Conservation (phyloP, 2,113 vertebrate genomes). For the Channa maculata region DNA sequence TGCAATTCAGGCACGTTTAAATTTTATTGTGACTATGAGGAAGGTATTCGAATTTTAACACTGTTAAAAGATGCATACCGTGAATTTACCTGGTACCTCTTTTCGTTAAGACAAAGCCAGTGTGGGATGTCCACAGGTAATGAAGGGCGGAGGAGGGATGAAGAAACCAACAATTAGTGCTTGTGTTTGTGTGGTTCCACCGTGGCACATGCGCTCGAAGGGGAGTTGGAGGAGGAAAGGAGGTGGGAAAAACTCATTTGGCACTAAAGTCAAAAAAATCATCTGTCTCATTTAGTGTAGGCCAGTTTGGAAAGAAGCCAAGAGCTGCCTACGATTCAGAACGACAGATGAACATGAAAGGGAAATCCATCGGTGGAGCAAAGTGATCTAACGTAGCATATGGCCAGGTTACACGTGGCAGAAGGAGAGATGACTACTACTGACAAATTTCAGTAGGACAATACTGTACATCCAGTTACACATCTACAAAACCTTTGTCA, state of each 20-base stretch:
- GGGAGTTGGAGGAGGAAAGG: constrained; percentile 36
- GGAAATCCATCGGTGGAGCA: constrained; percentile 39
- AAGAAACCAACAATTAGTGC: background rate
- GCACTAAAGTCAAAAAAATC: constrained; percentile 35
- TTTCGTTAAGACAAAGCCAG: constrained; percentile 13
- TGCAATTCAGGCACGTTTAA: background rate
- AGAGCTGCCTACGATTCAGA: constrained; percentile 46
- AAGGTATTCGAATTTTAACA: background rate
- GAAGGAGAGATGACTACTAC: constrained; percentile 13
- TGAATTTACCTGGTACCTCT: background rate
- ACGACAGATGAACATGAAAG: constrained; percentile 49
- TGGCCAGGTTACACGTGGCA: constrained; percentile 25
- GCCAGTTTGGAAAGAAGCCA: constrained; percentile 49
- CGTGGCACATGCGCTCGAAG: constrained; percentile 18
- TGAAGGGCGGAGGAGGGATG: constrained; percentile 7
- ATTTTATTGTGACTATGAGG: background rate
- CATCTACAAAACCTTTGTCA: background rate
- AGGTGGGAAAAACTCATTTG: constrained; percentile 55
- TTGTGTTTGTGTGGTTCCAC: constrained; percentile 17
- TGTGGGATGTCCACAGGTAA: background rate
- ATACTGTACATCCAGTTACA: background rate
- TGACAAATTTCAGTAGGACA: constrained; percentile 22
- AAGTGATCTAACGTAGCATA: constrained; percentile 39
- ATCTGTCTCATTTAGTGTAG: constrained; percentile 54
- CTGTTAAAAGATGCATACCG: background rate